Evolutionary conservation across 1,140 invertebrate genomes (phyloP).

Genomic region (Eueides isabella): DNA sequence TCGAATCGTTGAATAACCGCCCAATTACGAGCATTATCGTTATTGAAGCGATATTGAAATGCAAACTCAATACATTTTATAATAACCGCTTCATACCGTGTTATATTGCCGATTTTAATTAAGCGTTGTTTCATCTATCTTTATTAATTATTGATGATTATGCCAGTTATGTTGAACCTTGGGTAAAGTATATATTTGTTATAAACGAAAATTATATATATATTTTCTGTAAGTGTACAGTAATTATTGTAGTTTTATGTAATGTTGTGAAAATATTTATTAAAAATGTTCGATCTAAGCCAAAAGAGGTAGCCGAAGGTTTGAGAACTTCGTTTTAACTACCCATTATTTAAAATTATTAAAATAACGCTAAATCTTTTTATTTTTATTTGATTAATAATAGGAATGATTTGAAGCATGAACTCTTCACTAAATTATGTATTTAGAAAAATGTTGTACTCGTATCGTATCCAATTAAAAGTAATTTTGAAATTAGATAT

Average conservation of each 20-base stretch:
- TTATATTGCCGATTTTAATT: not conserved
- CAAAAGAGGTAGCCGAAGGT: too few relatives aligned
- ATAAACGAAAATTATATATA: too few relatives aligned
- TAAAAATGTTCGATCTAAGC: too few relatives aligned
- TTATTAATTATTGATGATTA: not conserved
- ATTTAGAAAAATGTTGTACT: not conserved
- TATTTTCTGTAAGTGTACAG: too few relatives aligned
- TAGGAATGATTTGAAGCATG: not conserved
- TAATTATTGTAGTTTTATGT: too few relatives aligned
- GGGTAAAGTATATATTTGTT: not conserved
- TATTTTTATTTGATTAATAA: not conserved
- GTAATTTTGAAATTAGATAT: not conserved
- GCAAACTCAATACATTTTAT: not conserved
- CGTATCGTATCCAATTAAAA: not conserved
- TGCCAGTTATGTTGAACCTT: not conserved
- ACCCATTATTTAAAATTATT: too few relatives aligned
- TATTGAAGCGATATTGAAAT: conserved; percentile 13
- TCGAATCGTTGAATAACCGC: conserved; percentile 45
- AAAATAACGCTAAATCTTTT: too few relatives aligned
- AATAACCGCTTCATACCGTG: not conserved
- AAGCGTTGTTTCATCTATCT: not conserved
- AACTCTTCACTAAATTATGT: not conserved
- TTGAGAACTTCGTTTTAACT: too few relatives aligned
- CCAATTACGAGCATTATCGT: conserved; percentile 45
- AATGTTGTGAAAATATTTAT: too few relatives aligned